Percentiles rank a stretch among this genome's conserved stretches.
Evolutionary conservation across 2,888 invertebrate genomes (phyloP).

Genomic region (Teleogryllus oceanicus): DNA sequence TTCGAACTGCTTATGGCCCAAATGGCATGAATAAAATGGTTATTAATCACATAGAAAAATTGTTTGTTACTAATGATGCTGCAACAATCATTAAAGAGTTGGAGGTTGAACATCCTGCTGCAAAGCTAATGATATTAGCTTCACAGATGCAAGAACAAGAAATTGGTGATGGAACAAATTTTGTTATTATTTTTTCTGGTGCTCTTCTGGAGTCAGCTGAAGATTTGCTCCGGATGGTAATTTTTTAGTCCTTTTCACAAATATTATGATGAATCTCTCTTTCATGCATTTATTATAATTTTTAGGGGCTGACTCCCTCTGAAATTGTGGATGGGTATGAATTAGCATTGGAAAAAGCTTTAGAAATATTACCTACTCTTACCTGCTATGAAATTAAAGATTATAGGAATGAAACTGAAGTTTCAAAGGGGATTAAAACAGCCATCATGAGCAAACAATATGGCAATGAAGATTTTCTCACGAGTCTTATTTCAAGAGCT

Average conservation of each 20-base stretch:
- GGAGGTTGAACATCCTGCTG: slow-evolving; percentile 98
- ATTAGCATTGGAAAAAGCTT: slow-evolving; percentile 78
- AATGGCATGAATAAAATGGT: slow-evolving; percentile 99
- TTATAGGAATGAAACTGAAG: slow-evolving; percentile 60
- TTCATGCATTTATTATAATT: slow-evolving; percentile 25
- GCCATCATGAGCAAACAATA: slow-evolving; percentile 97
- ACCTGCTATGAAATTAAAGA: slow-evolving; percentile 74
- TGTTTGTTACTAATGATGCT: slow-evolving; percentile 98
- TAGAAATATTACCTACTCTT: slow-evolving; percentile 83
- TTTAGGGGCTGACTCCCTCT: slow-evolving; percentile 85
- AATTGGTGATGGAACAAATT: slow-evolving; percentile 98
- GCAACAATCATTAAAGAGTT: slow-evolving; percentile 95
- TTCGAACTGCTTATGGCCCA: slow-evolving; percentile 94
- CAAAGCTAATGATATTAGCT: slow-evolving; percentile 91
- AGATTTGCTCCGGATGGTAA: slow-evolving; percentile 79
- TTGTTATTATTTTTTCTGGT: slow-evolving; percentile 92
- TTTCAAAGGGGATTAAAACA: slow-evolving; percentile 70
- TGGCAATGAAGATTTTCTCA: slow-evolving; percentile 91
- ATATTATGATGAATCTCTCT: not conserved
- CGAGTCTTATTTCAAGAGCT: slow-evolving; percentile 79
- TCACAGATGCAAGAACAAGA: slow-evolving; percentile 98
- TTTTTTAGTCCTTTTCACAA: not conserved
- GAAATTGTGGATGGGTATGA: slow-evolving; percentile 97
- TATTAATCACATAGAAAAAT: slow-evolving; percentile 96
- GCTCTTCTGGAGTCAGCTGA: slow-evolving; percentile 89